Conservation (phyloP, 1,140 invertebrate species). For the Eupristina koningsbergeri region DNA sequence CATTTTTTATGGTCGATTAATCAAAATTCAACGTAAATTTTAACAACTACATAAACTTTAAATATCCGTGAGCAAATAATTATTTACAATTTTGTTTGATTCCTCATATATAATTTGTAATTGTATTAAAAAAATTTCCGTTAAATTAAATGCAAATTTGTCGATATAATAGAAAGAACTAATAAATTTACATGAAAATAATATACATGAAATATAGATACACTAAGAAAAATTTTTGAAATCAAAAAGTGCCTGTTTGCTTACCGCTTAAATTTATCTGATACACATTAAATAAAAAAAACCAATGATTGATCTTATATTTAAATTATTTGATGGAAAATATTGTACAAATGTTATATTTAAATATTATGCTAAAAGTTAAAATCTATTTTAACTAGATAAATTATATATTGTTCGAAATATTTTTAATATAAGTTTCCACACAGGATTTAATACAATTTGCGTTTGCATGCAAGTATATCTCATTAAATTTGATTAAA, state of each 20-base stretch:
- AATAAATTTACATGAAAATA: too few species aligned
- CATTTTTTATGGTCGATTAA: too few species aligned
- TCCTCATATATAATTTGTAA: too few species aligned
- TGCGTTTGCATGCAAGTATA: constrained; percentile 14
- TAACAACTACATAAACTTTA: too few species aligned
- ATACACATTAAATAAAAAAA: constrained; percentile 37
- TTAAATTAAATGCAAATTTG: too few species aligned
- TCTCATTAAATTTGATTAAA: constrained; percentile 34
- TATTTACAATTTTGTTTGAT: too few species aligned
- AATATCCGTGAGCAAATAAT: too few species aligned
- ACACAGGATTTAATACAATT: not conserved
- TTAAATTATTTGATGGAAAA: constrained; percentile 19
- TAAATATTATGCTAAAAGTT: not conserved
- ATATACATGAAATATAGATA: too few species aligned
- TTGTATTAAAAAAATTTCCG: too few species aligned
- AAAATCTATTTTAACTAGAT: too few species aligned
- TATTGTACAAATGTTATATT: constrained; percentile 27
- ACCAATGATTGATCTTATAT: constrained; percentile 49
- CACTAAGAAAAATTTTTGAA: constrained; percentile 12
- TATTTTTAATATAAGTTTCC: constrained; percentile 3
- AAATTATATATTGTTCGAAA: constrained; percentile 35
- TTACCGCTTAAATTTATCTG: constrained; percentile 35
- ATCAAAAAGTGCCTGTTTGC: constrained; percentile 6
- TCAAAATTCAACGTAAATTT: too few species aligned
- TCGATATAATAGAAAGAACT: not conserved